These are phyloP conservation scores for Acanthoscelides obtectus DNA, from an alignment of 2,888 invertebrate species.

Conservation along the genomic window DNA sequence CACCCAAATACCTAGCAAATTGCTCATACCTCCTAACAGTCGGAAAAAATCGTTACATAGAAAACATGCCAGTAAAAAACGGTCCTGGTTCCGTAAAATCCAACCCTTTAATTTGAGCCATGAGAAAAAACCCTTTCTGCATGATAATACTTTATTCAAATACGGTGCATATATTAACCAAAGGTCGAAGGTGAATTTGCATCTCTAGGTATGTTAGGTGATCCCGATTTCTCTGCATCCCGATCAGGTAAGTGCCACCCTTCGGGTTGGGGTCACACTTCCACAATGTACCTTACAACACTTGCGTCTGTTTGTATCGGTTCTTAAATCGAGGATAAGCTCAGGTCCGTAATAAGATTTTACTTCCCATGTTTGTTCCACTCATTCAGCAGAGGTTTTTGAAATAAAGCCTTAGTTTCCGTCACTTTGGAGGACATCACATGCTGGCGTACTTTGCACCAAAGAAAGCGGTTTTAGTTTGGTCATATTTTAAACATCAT, in stretches of 20 bases:
- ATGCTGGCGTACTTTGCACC: too few species aligned
- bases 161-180: slow-evolving; percentile 45
- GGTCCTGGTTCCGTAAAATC: slow-evolving; percentile 26
- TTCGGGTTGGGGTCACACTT: slow-evolving; percentile 14
- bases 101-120: slow-evolving; percentile 29
- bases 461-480: too few species aligned
- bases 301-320: slow-evolving; percentile 3
- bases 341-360: background rate
- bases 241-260: slow-evolving; percentile 34
- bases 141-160: slow-evolving; percentile 43
- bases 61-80: background rate
- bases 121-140: slow-evolving; percentile 39
- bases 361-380: background rate
- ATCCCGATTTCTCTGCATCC: slow-evolving; percentile 42
- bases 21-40: slow-evolving; percentile 3
- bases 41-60: slow-evolving; percentile 4
- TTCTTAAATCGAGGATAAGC: background rate
- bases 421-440: too few species aligned
- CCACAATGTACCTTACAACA: slow-evolving; percentile 2
- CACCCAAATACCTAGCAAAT: background rate
- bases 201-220: slow-evolving; percentile 42
- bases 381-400: background rate
- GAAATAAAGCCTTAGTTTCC: too few species aligned
- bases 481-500: too few species aligned
- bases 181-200: slow-evolving; percentile 44